Conservation (phyloP, 2,797 vertebrate species). For the Numenius phaeopus region DNA sequence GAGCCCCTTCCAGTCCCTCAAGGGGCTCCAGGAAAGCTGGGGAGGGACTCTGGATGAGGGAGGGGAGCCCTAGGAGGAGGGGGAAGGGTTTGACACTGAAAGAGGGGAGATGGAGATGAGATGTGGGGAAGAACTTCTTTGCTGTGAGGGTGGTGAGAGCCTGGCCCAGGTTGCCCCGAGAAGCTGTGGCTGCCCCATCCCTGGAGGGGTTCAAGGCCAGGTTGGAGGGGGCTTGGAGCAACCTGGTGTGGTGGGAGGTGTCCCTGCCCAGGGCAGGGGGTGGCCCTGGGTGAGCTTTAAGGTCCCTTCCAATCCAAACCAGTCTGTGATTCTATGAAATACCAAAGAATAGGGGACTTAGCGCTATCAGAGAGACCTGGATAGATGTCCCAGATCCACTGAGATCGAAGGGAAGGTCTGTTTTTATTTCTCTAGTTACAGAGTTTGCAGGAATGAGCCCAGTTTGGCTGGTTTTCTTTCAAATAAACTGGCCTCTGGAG, state of each 20-base stretch:
- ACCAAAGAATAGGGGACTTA: background rate
- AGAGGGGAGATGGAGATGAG: too few relatives aligned
- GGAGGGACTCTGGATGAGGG: too few relatives aligned
- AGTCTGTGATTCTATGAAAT: background rate
- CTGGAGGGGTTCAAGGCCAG: too few relatives aligned
- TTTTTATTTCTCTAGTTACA: background rate
- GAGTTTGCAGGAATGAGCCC: background rate
- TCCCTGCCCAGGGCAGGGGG: background rate
- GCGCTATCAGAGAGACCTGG: background rate
- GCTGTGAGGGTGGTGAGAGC: too few relatives aligned
- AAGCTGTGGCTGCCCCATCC: too few relatives aligned
- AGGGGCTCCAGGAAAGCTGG: too few relatives aligned
- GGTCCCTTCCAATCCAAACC: background rate
- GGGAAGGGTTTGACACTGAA: too few relatives aligned
- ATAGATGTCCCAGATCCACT: accelerated
- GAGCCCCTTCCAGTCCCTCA: too few relatives aligned
- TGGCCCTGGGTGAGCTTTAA: background rate
- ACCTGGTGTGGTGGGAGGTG: background rate
- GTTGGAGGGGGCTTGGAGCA: background rate
- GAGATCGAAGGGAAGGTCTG: background rate
- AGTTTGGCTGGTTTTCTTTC: background rate
- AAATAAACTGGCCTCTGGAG: background rate
- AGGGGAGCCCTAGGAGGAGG: too few relatives aligned
- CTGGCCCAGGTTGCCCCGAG: too few relatives aligned
- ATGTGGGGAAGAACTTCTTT: too few relatives aligned